Conservation (phyloP, 2,797 vertebrate species). For the Lacerta bilineata region DNA sequence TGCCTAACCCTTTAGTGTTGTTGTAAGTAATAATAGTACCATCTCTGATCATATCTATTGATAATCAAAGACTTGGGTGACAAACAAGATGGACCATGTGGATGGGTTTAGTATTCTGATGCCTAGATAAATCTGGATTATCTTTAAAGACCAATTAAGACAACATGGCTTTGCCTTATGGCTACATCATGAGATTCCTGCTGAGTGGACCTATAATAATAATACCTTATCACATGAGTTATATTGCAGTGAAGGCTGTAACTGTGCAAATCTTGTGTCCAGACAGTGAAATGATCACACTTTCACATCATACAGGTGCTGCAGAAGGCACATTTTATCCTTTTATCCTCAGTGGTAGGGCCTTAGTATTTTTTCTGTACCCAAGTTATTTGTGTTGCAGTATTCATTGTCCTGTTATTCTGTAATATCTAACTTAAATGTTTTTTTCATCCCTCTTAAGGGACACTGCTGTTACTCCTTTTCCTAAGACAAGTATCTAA, state of each 20-base stretch:
- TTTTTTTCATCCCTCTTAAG: constrained; percentile 41
- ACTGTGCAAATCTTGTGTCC: background rate
- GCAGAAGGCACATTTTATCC: background rate
- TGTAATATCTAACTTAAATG: constrained; percentile 27
- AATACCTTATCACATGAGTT: background rate
- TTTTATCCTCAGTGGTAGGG: constrained; percentile 25
- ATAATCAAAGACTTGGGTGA: background rate
- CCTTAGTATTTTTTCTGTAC: background rate
- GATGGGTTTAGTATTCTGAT: background rate
- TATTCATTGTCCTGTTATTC: constrained; percentile 14
- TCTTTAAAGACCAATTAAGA: background rate
- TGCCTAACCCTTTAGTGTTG: background rate
- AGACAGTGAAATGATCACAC: no score
- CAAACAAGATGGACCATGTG: background rate
- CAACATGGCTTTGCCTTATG: background rate
- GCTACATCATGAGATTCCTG: no score
- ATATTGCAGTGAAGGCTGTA: background rate
- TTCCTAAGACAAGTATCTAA: constrained; percentile 47
- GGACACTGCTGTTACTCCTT: constrained; percentile 48
- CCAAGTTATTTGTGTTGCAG: background rate
- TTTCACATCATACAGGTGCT: background rate
- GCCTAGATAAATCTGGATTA: background rate
- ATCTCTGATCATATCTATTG: background rate
- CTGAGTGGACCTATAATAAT: no score
- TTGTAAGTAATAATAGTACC: background rate